Percentiles rank a stretch among this genome's conserved stretches.
These are phyloP conservation scores for Columbina picui DNA, from an alignment of 2,113 vertebrate species.

Conservation along the genomic window DNA sequence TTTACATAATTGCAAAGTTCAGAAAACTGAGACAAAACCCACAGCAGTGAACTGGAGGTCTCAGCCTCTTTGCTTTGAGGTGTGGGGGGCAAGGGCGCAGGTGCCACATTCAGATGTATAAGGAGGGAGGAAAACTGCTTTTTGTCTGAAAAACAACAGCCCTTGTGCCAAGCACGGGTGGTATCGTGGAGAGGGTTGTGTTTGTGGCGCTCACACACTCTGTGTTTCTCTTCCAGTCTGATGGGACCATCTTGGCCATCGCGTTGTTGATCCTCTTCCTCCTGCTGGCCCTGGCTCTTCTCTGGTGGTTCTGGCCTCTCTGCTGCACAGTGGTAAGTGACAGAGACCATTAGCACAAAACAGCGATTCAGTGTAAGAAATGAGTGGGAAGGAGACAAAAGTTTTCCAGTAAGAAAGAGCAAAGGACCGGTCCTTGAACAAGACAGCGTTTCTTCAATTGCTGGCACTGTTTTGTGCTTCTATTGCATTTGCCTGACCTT, in stretches of 20 bases:
- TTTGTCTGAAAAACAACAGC: background rate
- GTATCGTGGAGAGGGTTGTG: background rate
- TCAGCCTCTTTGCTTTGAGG: background rate
- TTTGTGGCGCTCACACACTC: accelerated
- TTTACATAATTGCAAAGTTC: background rate
- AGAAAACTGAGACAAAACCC: background rate
- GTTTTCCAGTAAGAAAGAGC: background rate
- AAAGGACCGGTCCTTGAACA: background rate
- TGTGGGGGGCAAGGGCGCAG: too few species aligned
- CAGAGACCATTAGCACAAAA: background rate
- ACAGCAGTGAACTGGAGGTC: background rate
- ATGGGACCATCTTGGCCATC: conserved; percentile 94
- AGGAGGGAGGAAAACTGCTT: background rate
- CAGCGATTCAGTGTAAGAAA: background rate
- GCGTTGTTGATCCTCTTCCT: conserved; percentile 93
- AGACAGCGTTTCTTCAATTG: background rate
- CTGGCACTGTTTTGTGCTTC: background rate
- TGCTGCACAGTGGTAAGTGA: conserved; percentile 98
- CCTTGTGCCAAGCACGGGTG: background rate
- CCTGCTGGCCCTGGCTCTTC: conserved; percentile 86
- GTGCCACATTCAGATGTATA: too few species aligned
- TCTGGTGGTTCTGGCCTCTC: conserved; percentile 99
- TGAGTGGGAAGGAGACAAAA: background rate
- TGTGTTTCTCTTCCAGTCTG: conserved; percentile 82
- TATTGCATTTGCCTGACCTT: background rate